Base-by-base conservation (phyloP, 2,888 invertebrate genomes). In the Pemphredon lugubris region DNA sequence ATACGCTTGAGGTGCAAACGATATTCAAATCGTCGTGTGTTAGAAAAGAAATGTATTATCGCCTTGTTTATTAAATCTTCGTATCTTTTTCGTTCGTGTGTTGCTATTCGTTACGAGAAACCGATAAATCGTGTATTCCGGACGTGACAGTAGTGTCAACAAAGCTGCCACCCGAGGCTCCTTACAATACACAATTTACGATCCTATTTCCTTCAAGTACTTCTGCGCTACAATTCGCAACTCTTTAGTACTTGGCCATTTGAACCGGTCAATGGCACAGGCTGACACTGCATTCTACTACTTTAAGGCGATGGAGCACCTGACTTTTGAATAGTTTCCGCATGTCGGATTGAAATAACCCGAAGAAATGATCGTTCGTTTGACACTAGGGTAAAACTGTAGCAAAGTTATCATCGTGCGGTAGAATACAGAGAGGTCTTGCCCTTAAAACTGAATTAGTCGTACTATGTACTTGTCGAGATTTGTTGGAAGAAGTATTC, bases 231-330 rank as follows among this genome's bases (percentile, higher is more conserved):
- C 20, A 32, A 48, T 67, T 53, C 57, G 77, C 42, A 63, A 79
- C 70, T 54, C 48, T 53, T n/a, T 80, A 70, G 54, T 65, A 73
- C 40, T 53, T 71, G 42, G 73, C 77, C 77, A 80, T 68, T 73
- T 75, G 75, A 79, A 77, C 77, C 77, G 51, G 80, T 75, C 78
- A 76, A 78, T 69, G 81, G 73, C 81, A 75, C 68, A 69, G 64
- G 68, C 60, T 60, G 78, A 75, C 55, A 64, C 63, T 69, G 75
- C 55, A 63, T 39, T 73, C 61, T 63, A 65, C 51, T 75, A 75
- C 45, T 66, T 73, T 76, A 81, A 78, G 76, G 76, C 76, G 74
- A 73, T 79, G 72, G 72, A 79, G 80, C 81, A 80, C 80, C 76
- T 72, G 69, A 80, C 67, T 72, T 72, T 71, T 65, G 53, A 68